phyloP scores from a whole-genome alignment of 2,113 vertebrate species.

The Phalacrocorax aristotelis region DNA sequence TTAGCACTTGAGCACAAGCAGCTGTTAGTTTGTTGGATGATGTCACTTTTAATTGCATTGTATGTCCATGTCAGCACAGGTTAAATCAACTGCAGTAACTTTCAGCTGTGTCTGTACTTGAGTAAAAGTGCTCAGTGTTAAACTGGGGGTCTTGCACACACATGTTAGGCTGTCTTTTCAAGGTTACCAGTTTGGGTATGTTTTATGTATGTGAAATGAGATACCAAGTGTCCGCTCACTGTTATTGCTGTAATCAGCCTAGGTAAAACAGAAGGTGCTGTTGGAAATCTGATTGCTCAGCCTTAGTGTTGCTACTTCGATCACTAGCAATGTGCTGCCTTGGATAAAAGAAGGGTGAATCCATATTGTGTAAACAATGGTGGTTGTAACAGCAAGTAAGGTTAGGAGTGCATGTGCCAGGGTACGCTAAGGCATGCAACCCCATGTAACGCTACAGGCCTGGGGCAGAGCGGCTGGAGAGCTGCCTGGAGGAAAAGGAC shows the following conservation, averaged over 20 bases:
- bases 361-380: neutral
- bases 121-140: neutral
- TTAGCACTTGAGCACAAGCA: neutral
- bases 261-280: neutral
- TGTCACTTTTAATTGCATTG: neutral
- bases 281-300: neutral
- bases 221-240: neutral
- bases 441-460: no score
- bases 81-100: neutral
- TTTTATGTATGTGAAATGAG: neutral
- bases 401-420: rapidly evolving
- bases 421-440: rapidly evolving
- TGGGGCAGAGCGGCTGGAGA: no score
- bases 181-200: neutral
- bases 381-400: neutral
- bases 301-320: rapidly evolving
- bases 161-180: neutral
- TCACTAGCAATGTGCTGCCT: neutral
- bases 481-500: no score
- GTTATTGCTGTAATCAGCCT: neutral
- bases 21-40: neutral
- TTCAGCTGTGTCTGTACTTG: neutral
- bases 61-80: neutral
- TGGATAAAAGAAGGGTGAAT: neutral
- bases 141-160: neutral